Conservation (phyloP, 2,113 vertebrate genomes). For the Gracilinanus agilis region DNA sequence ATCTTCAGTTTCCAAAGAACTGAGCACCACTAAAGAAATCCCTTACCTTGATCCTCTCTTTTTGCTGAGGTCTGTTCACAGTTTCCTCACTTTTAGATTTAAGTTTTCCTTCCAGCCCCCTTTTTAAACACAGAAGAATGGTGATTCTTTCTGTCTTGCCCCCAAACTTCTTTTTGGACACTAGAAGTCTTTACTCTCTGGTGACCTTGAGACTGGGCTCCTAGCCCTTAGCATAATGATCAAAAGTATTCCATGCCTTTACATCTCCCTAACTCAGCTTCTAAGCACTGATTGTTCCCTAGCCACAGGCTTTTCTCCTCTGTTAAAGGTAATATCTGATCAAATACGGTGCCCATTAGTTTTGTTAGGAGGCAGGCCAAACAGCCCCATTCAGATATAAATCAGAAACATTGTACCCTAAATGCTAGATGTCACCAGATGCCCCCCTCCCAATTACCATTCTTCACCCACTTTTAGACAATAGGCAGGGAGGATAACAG, state of each 20-base stretch:
- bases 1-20: no score
- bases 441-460: not conserved
- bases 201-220: not conserved
- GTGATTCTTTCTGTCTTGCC: not conserved
- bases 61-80: no score
- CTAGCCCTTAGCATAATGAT: not conserved
- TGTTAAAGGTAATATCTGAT: not conserved
- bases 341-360: not conserved
- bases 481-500: not conserved
- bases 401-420: not conserved
- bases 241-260: not conserved
- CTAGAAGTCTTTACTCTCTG: not conserved
- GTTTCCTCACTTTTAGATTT: no score
- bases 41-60: no score
- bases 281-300: not conserved
- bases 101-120: no score
- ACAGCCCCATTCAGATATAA: not conserved
- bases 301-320: not conserved
- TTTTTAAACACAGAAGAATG: no score
- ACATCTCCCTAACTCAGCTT: not conserved
- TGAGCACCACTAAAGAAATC: no score
- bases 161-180: no score
- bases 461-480: not conserved
- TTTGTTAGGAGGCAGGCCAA: not conserved
- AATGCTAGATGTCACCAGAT: not conserved